Conservation (phyloP, 1,140 invertebrate species). For the Agraylea sexmaculata region DNA sequence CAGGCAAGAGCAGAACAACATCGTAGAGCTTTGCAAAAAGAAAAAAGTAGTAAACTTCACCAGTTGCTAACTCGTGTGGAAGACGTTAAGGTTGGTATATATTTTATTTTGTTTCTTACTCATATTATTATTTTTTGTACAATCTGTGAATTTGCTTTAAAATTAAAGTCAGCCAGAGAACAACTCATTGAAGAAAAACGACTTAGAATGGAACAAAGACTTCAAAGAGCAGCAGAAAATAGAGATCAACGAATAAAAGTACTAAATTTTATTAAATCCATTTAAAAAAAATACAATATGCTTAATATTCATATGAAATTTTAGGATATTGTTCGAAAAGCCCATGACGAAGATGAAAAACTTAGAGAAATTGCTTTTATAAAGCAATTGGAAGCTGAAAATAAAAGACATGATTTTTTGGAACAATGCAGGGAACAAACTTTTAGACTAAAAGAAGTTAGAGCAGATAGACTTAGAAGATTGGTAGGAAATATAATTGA, state of each 20-base stretch:
- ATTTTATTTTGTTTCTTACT: conserved; percentile 1
- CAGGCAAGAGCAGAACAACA: conserved; percentile 74
- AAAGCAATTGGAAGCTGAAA: conserved; percentile 90
- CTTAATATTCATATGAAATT: conserved; percentile 24
- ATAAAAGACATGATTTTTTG: conserved; percentile 82
- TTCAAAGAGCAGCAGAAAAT: conserved; percentile 86
- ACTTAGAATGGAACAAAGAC: conserved; percentile 69
- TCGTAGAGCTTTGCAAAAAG: conserved; percentile 66
- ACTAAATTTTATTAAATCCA: conserved; percentile 1
- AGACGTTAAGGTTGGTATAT: conserved; percentile 58
- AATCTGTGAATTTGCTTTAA: conserved; percentile 2
- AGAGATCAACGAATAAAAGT: conserved; percentile 57
- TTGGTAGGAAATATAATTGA: conserved; percentile 24
- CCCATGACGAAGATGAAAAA: conserved; percentile 95
- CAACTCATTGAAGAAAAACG: conserved; percentile 77
- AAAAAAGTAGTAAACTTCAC: conserved; percentile 74
- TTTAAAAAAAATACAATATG: background rate
- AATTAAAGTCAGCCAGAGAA: conserved; percentile 55
- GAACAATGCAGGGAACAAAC: conserved; percentile 73
- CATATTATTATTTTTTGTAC: conserved; percentile 1
- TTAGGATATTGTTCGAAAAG: conserved; percentile 79
- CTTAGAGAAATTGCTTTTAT: conserved; percentile 96
- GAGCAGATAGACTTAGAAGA: conserved; percentile 48
- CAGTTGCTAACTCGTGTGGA: conserved; percentile 80
- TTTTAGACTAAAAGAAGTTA: conserved; percentile 63